Evolutionary conservation across 2,113 vertebrate genomes (phyloP), one percentile per base, ranked within the genome.

Genomic region (Edolisoma coerulescens): DNA sequence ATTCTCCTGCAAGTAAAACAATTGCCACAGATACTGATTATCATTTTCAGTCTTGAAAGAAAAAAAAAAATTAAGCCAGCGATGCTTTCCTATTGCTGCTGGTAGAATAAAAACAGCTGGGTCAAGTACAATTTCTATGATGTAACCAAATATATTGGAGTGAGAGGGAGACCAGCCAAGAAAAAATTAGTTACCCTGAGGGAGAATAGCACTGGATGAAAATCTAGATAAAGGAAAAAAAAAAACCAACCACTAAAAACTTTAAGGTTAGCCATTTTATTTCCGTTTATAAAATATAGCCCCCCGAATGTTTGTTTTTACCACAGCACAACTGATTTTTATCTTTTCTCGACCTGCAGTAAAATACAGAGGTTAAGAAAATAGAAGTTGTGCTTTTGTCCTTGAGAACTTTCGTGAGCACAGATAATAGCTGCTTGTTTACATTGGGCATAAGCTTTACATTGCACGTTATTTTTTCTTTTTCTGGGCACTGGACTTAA

Each of bases 221-320:
- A 83, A 91, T 50, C 64, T 90, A 91, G 79, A 94, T 84, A 77
- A 87, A 87, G 42, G 5, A 1, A 4, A 35, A 59, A 64, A 70
- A 73, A 61, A n/a, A n/a, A n/a, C n/a, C n/a, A n/a, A 0, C 0
- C 1, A 77, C 45, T 35, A 14, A 61, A 73, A 60, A 3, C 7
- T 35, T 64, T 32, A 64, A 56, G n/a, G 47, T 89, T 79, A 84
- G 75, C 23, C 13, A 61, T 90, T 97, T 96, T 82, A 91, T 95
- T 96, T 95, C 45, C 52, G 35, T 71, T 75, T 73, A 63, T 84
- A 89, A 92, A 93, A 75, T 79, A 90, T 32, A 89, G 37, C 53
- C 53, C 53, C 52, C 3, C 0, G 13, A 90, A 82, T 59, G 8
- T 90, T 89, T 76, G 32, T 30, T 87, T 94, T 91, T 81, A 87